These are phyloP conservation scores for Drosophila formosana DNA, from an alignment of 2,888 invertebrate species.

Conservation along the genomic window DNA sequence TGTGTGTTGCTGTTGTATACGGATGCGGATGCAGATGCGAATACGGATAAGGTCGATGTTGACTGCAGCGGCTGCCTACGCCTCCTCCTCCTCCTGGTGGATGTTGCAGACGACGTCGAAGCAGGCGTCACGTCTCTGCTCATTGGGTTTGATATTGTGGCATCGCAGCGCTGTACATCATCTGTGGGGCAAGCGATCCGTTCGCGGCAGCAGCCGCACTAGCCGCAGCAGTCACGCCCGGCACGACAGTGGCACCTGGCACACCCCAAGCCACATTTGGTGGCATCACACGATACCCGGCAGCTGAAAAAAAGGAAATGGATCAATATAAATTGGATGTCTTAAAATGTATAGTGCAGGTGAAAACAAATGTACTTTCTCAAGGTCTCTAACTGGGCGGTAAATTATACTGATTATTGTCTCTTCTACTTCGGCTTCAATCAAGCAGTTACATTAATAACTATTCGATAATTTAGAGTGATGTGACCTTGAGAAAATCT, in stretches of 20 bases:
- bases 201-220: constrained; percentile 86
- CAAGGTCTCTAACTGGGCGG: too few species aligned
- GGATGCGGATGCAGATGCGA: constrained; percentile 41
- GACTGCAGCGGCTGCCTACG: constrained; percentile 59
- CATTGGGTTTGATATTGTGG: constrained; percentile 95
- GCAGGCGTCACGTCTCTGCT: constrained; percentile 84
- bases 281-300: constrained; percentile 88
- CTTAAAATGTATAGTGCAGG: too few species aligned
- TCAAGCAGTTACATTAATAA: too few species aligned
- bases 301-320: constrained; percentile 53
- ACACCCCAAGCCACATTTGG: constrained; percentile 86
- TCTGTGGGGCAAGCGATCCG: constrained; percentile 87
- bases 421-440: too few species aligned
- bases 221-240: constrained; percentile 86
- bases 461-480: too few species aligned
- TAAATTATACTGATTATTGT: too few species aligned
- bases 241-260: constrained; percentile 86
- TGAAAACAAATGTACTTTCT: too few species aligned
- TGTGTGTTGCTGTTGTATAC: constrained; percentile 33
- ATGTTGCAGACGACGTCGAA: constrained; percentile 76
- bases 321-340: too few species aligned
- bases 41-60: constrained; percentile 43
- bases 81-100: constrained; percentile 37
- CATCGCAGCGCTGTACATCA: constrained; percentile 90
- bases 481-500: too few species aligned